These are phyloP conservation scores for Drosophila putrida DNA, from an alignment of 2,888 invertebrate genomes.

Conservation along the genomic window DNA sequence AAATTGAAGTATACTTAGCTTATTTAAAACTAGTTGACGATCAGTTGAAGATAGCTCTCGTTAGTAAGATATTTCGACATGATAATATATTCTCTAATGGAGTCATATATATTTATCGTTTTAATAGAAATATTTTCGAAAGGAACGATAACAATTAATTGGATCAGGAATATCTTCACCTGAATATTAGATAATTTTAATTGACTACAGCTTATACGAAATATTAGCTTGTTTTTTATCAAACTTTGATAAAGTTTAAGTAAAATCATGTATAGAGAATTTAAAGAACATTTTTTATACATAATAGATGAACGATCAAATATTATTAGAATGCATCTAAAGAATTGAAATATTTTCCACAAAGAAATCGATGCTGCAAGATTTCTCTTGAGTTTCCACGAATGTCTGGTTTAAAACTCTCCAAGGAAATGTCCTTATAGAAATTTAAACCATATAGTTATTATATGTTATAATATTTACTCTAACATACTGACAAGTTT, in stretches of 20 bases:
- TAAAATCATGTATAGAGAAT: constrained; percentile 2
- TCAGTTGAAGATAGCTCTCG: too few relatives aligned
- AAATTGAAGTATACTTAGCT: too few relatives aligned
- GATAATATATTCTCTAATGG: too few relatives aligned
- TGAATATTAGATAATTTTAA: too few relatives aligned
- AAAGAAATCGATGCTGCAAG: neutral
- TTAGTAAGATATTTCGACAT: too few relatives aligned
- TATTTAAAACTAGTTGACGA: too few relatives aligned
- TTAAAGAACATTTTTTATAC: neutral
- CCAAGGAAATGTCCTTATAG: neutral
- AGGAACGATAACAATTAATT: too few relatives aligned
- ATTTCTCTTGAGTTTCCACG: neutral
- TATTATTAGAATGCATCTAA: neutral
- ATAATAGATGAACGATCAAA: neutral
- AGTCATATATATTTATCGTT: too few relatives aligned
- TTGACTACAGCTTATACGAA: neutral
- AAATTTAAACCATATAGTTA: neutral
- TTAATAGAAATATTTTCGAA: too few relatives aligned
- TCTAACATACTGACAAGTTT: neutral
- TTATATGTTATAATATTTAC: too few relatives aligned
- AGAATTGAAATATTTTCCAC: neutral
- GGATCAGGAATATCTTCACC: too few relatives aligned
- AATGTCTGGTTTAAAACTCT: neutral
- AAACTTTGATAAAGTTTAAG: neutral
- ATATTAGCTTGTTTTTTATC: neutral